A percentile compares a stretch with the other conserved stretches of the same genome.
phyloP scores from a whole-genome alignment of 1,140 invertebrate species.

The Drosophila varians region DNA sequence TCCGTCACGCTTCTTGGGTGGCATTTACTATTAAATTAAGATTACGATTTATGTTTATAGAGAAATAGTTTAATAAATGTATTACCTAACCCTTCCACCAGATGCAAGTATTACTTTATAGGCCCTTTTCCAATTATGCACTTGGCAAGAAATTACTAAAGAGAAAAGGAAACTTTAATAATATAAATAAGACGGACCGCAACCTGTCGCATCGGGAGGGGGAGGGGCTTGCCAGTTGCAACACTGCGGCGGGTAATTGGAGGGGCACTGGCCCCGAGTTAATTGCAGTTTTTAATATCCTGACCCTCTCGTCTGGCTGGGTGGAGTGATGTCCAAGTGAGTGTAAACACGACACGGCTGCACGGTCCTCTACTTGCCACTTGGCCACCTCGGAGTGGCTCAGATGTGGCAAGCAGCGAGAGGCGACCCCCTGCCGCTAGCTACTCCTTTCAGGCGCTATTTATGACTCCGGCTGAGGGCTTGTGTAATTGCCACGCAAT shows the following conservation, averaged over 20 bases:
- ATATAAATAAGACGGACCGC: conserved; percentile 69
- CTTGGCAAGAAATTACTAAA: conserved; percentile 47
- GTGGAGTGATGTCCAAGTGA: conserved; percentile 55
- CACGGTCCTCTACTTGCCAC: conserved; percentile 58
- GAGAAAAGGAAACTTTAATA: conserved; percentile 70
- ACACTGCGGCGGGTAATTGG: conserved; percentile 41
- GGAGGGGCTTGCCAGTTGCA: too few relatives aligned
- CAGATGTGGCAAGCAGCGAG: not conserved
- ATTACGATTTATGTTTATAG: not conserved
- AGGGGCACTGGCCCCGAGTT: conserved; percentile 42
- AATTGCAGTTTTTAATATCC: conserved; percentile 73
- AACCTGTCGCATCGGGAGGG: conserved; percentile 63
- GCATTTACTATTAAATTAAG: not conserved
- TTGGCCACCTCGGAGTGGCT: conserved; percentile 26
- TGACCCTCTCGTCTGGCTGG: conserved; percentile 46
- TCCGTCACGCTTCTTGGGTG: conserved; percentile 19
- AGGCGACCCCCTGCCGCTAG: conserved; percentile 27
- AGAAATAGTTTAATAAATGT: not conserved
- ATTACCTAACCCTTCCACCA: not conserved
- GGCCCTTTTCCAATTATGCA: conserved; percentile 19
- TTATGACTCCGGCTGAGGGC: conserved; percentile 53
- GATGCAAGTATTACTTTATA: conserved; percentile 28
- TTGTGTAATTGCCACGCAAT: conserved; percentile 76
- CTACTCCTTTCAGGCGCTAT: conserved; percentile 71
- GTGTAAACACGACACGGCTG: conserved; percentile 77